Percentiles rank a stretch among this genome's conserved stretches.
phyloP scores from a whole-genome alignment of 64 coral and sea anemone species.

The Montipora sp. region DNA sequence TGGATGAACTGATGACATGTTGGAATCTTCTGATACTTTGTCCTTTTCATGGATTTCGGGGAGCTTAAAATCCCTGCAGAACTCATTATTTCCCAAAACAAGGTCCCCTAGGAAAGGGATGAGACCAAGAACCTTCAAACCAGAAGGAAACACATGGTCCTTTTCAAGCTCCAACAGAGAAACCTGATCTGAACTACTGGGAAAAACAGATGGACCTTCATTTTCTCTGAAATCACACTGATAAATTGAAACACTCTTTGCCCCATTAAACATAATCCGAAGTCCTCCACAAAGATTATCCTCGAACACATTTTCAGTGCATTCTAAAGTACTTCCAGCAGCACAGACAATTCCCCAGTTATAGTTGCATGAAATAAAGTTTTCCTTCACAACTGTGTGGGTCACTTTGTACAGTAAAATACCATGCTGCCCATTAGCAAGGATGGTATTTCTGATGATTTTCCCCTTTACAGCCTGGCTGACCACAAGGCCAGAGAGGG shows the following conservation, averaged over 20 bases:
- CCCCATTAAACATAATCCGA: too few relatives aligned
- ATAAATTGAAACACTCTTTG: background rate
- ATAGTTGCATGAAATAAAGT: accelerated
- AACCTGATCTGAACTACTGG: background rate
- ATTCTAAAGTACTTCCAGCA: too few relatives aligned
- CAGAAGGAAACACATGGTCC: background rate
- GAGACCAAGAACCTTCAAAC: background rate
- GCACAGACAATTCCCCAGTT: too few relatives aligned
- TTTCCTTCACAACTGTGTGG: too few relatives aligned
- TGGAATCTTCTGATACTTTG: background rate
- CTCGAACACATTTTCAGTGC: too few relatives aligned
- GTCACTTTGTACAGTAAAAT: too few relatives aligned
- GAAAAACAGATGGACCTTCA: background rate
- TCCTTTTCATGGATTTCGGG: background rate
- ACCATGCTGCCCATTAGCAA: too few relatives aligned
- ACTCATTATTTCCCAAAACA: background rate
- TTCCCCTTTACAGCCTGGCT: too few relatives aligned
- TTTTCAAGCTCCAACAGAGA: background rate
- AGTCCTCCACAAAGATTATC: too few relatives aligned
- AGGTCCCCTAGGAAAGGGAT: background rate
- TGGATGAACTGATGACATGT: background rate
- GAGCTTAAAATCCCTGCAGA: too few relatives aligned
- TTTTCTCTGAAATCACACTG: background rate
- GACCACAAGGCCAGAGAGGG: too few relatives aligned
- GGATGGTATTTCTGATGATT: too few relatives aligned